Conservation (phyloP, 1,140 invertebrate species). For the Liolophura sinensis region DNA sequence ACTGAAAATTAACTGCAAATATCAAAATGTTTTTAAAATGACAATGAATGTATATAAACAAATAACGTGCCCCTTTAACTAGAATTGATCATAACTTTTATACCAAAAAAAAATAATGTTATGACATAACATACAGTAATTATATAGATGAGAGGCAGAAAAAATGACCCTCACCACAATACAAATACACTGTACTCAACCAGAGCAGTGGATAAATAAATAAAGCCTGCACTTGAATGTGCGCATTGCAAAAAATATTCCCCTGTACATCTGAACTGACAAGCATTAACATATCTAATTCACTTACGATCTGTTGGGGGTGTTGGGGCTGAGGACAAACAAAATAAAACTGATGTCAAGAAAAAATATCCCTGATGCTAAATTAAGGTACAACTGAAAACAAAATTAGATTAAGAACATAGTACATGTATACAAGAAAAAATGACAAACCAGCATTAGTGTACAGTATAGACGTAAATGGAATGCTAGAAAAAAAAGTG, state of each 20-base stretch:
- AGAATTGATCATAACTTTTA: too few relatives aligned
- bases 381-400: constrained; percentile 1
- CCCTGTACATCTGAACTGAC: neutral
- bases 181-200: constrained; percentile 6
- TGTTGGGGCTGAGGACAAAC: constrained; percentile 26
- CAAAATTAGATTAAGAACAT: constrained; percentile 1
- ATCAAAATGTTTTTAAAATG: too few relatives aligned
- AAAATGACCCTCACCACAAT: neutral
- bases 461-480: neutral
- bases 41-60: too few relatives aligned
- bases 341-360: constrained; percentile 11
- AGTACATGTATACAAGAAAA: neutral
- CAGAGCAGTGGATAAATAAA: constrained; percentile 1
- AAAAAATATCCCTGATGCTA: constrained; percentile 1
- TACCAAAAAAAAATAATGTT: too few relatives aligned
- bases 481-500: neutral
- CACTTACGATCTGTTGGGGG: constrained; percentile 30
- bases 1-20: too few relatives aligned
- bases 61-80: too few relatives aligned
- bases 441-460: constrained; percentile 3
- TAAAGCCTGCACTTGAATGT: neutral
- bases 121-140: too few relatives aligned
- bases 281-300: neutral
- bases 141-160: neutral
- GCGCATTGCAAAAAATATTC: neutral